Evolutionary conservation across 2,888 invertebrate species (phyloP).

Genomic region (Microplitis manilae): DNA sequence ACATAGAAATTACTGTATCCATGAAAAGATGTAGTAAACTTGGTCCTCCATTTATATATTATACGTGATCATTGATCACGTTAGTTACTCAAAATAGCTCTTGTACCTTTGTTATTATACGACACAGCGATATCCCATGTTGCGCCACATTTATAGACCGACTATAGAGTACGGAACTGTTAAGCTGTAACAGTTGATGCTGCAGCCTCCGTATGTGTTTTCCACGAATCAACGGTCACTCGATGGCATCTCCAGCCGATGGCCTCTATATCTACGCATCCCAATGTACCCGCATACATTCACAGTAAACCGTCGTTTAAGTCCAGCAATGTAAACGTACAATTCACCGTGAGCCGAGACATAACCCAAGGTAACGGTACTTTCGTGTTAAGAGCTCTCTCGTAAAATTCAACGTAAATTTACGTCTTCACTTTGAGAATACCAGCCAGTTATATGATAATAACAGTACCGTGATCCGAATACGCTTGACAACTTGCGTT

Average conservation of each 20-base stretch:
- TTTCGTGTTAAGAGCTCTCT: constrained; percentile 10
- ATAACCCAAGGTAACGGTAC: not conserved
- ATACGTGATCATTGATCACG: not conserved
- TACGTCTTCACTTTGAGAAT: constrained; percentile 5
- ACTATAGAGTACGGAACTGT: constrained; percentile 49
- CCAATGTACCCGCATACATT: constrained; percentile 5
- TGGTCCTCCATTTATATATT: not conserved
- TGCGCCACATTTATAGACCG: not conserved
- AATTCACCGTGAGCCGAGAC: not conserved
- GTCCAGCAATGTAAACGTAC: not conserved
- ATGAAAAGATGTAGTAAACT: not conserved
- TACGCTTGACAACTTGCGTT: constrained; percentile 7
- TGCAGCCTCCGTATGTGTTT: not conserved
- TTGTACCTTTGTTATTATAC: not conserved
- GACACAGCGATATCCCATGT: not conserved
- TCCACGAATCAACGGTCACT: constrained; percentile 26
- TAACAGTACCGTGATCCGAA: constrained; percentile 16
- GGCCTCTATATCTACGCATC: constrained; percentile 1
- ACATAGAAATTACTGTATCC: constrained; percentile 3
- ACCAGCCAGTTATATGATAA: not conserved
- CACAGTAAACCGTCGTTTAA: too few relatives aligned
- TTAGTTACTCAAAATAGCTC: not conserved
- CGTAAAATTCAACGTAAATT: constrained; percentile 21
- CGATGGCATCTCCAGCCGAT: constrained; percentile 20
- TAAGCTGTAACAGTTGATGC: constrained; percentile 57